Conservation (phyloP, 2,888 invertebrate species). For the Meloe dianella region DNA sequence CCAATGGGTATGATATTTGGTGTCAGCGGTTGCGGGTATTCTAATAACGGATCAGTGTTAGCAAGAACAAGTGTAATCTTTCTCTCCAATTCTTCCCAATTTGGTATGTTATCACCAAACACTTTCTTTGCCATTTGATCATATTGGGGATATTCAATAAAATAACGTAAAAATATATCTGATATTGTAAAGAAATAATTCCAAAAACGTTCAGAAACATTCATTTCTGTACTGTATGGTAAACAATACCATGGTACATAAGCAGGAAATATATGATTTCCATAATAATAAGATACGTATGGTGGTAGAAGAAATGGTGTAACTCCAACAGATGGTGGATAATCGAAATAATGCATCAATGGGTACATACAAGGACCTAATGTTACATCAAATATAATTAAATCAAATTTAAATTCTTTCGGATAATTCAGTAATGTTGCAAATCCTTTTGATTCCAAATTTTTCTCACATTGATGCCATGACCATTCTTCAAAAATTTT, state of each 20-base stretch:
- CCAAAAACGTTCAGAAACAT: constrained; percentile 36
- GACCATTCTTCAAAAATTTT: constrained; percentile 13
- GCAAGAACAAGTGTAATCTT: constrained; percentile 42
- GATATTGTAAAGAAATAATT: constrained; percentile 34
- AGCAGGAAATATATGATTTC: constrained; percentile 36
- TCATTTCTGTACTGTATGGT: constrained; percentile 38
- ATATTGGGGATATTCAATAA: constrained; percentile 21
- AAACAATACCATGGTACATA: constrained; percentile 41
- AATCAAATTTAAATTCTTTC: constrained; percentile 46
- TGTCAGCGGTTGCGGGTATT: constrained; percentile 45
- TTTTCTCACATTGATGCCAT: constrained; percentile 1
- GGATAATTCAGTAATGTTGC: constrained; percentile 43
- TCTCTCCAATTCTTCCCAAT: constrained; percentile 36
- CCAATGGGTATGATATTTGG: constrained; percentile 51
- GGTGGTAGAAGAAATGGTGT: constrained; percentile 35
- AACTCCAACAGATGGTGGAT: constrained; percentile 45
- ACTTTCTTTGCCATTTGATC: constrained; percentile 28
- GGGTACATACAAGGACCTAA: constrained; percentile 42
- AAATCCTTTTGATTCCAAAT: constrained; percentile 40
- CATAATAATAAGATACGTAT: constrained; percentile 30
- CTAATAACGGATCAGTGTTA: constrained; percentile 45
- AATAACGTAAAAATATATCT: constrained; percentile 18
- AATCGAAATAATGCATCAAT: constrained; percentile 47
- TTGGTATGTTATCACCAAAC: constrained; percentile 37
- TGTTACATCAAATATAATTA: constrained; percentile 46